Conservation (phyloP, 2,113 vertebrate genomes). For the Cavia porcellus region DNA sequence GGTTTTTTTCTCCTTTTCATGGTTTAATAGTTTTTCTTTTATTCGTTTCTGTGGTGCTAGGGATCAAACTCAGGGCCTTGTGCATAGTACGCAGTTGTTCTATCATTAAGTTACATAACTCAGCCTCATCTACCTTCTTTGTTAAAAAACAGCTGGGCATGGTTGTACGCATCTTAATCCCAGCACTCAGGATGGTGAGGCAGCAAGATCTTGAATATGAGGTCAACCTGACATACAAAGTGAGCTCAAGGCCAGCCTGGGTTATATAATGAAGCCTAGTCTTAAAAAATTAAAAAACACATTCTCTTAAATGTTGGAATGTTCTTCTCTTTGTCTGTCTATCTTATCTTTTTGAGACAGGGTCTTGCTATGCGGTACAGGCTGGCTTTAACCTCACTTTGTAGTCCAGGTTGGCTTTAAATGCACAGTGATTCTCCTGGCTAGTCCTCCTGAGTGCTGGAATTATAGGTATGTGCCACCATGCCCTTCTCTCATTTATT, state of each 20-base stretch:
- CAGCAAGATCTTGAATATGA: neutral
- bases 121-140: neutral
- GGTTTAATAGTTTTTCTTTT: neutral
- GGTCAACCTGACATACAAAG: neutral
- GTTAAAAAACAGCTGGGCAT: neutral
- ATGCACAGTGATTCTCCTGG: too few species aligned
- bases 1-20: neutral
- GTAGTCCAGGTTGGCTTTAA: too few species aligned
- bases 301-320: neutral
- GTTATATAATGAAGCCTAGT: neutral
- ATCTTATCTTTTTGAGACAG: too few species aligned
- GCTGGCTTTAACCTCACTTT: too few species aligned
- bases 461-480: too few species aligned
- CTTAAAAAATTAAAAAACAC: neutral
- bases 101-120: neutral
- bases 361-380: too few species aligned
- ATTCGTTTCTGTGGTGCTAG: neutral
- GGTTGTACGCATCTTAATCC: neutral
- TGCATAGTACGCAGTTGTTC: neutral
- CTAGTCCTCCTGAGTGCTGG: too few species aligned
- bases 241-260: neutral
- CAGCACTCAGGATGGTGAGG: neutral
- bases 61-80: neutral
- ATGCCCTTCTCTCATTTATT: neutral
- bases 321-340: neutral